phyloP scores from a whole-genome alignment of 2,888 invertebrate genomes.

The Cyrtodaria siliqua region DNA sequence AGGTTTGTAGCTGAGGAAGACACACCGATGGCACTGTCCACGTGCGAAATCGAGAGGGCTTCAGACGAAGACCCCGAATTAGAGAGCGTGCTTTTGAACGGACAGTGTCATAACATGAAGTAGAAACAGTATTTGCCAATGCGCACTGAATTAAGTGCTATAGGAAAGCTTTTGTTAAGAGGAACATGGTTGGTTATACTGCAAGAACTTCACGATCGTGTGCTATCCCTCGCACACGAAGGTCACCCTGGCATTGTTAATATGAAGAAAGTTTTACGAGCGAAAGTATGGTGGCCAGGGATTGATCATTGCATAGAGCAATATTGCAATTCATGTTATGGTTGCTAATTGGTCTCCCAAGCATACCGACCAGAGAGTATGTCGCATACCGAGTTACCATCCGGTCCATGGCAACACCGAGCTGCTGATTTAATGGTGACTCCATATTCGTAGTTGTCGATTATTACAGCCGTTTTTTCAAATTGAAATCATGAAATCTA shows the following conservation, averaged over 20 bases:
- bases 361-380: conserved; percentile 41
- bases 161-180: conserved; percentile 52
- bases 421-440: conserved; percentile 63
- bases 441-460: conserved; percentile 60
- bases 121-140: conserved; percentile 39
- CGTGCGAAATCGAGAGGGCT: background rate
- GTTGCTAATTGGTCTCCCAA: conserved; percentile 44
- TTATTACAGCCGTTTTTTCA: conserved; percentile 61
- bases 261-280: conserved; percentile 41
- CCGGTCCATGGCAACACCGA: conserved; percentile 59
- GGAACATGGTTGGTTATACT: conserved; percentile 62
- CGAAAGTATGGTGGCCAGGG: conserved; percentile 70
- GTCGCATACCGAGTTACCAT: conserved; percentile 42
- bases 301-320: conserved; percentile 60
- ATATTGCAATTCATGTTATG: conserved; percentile 53
- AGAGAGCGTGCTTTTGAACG: background rate
- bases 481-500: conserved; percentile 47
- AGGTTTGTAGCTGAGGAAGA: background rate
- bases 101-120: conserved; percentile 28
- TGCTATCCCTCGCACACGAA: conserved; percentile 60
- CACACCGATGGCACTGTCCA: conserved; percentile 6
- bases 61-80: background rate
- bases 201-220: conserved; percentile 23
- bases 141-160: conserved; percentile 40
- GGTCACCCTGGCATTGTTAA: conserved; percentile 56